Evolutionary conservation across 2,797 vertebrate genomes (phyloP), one percentile per base, ranked within the genome.

Genomic region (Neoniphon sammara): DNA sequence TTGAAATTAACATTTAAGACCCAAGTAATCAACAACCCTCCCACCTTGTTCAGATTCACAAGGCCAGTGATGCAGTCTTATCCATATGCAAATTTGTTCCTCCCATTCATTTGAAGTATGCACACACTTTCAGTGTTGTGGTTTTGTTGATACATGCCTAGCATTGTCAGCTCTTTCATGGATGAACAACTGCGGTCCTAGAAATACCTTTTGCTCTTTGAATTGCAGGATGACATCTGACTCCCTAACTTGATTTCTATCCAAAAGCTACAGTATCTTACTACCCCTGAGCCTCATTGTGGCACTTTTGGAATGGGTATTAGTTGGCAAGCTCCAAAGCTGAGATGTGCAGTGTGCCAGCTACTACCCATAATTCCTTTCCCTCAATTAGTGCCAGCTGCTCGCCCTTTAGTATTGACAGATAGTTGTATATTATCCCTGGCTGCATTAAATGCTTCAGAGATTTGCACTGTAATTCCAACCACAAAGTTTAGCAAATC

Each of bases 301-400:
- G 85, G 85, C 83, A 70, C 77, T 70, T 25, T 60, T 69, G 87
- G 89, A 90, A 85, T 84, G 80, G 68, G 52, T 55, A 67, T 79
- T 20, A 70, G 72, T 70, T 88, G 88, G 90, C 87, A 88, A 61
- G 65, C 69, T 73, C 77, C 53, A 23, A 59, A 70, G 71, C 72
- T 55, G 65, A 71, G 78, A 77, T 52, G 65, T 47, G 90, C 94
- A 90, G 92, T 84, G 85, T 68, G 92, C 91, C 92, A 95, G 94
- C 94, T 92, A 88, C 93, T 94, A 93, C 93, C 95, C 93, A 95
- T 95, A 96, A 96, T 94, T 96, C 94, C 94, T 91, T 93, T 92
- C 92, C 93, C 94, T 94, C 93, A 94, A 93, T 96, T 95, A 96
- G 95, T 86, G 94, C 89, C 92, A 95, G 94, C 95, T 93, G 94